Evolutionary conservation across 2,113 vertebrate genomes (phyloP), one percentile per base, ranked within the genome.

Genomic region (Lagopus muta): DNA sequence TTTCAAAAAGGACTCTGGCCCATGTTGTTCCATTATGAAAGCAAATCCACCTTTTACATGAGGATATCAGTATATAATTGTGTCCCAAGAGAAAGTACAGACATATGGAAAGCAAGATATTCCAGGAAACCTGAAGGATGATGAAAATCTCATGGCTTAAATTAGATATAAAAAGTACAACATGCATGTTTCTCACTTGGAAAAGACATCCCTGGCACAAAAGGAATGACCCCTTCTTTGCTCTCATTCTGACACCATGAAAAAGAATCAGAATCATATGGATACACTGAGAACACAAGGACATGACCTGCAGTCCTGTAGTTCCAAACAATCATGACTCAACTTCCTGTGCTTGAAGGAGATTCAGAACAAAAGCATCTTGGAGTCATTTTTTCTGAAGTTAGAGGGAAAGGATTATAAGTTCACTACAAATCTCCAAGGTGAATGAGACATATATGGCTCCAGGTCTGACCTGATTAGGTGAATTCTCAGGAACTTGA

Each of bases 261-360:
- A 88, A 76, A 88, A 90, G 88, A 55, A 40, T 15, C 65, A 84
- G 38, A 89, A 86, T 71, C 54, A 47, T 78, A 54, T 71, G 74
- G 27, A 67, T 60, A n/a, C 18, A 71, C 40, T 82, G 40, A 86
- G 86, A 88, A 90, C 76, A 95, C 88, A 90, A 93, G 88, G 93
- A 95, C 94, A 58, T 1, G 86, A 93, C 69, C 84, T 89, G 18
- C 10, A 5, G 61, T 73, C 60, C 14, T 64, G 28, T 32, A 79
- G 76, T 70, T 89, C 42, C 64, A 90, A 94, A 84, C 43, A 85
- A 69, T 79, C 43, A 79, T 93, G 94, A 96, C 77, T 92, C 97
- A 95, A 94, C 83, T 96, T 97, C 96, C 79, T 25, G 82, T 4
- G 8, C 65, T 76, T 24, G 38, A 89, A 34, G 21, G 6, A 73